Base-by-base conservation (phyloP, 2,888 invertebrate species). In the Tetragonisca angustula region DNA sequence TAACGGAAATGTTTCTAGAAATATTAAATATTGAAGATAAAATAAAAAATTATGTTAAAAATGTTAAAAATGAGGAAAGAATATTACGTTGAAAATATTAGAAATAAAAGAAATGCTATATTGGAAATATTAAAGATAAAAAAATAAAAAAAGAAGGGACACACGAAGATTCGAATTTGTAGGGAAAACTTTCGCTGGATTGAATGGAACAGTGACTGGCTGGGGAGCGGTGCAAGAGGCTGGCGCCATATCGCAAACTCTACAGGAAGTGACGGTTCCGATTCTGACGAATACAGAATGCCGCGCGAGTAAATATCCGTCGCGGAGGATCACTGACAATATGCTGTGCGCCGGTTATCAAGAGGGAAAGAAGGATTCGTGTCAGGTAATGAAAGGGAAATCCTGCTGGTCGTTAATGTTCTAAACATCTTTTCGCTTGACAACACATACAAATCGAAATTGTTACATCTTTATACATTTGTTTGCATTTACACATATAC, bases 311-410 rank as follows among this genome's bases (percentile, higher is more conserved):
- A 96, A 96, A 13, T 97, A 97, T 93, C 96, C 96, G 59, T 90
- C 94, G 15, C 95, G 95, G 71, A 96, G 96, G 89, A 97, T 97
- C 81, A 97, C 97, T 0, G 97, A 96, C 52, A 97, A 97, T 93
- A 97, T 97, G 97, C 91, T 98, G 88, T 98, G 98, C 92, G 98
- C 98, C 13, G 98, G 97, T 0, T 97, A 96, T 92, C 94, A 95
- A 0, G 95, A 97, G 59, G 97, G 98, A 11, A 96, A 96, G 70
- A 96, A 96, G 79, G 98, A 97, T 94, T 97, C 97, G 13, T 97
- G 97, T 94, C 97, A 96, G 95, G 96, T 96, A 93, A 81, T 68
- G 4, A 79, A 69, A 36, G 0, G 71, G 32, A 15, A 36, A 52
- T 52, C 11, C 24, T 9, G 17, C 19, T 36, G 21, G 11, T 52